Evolutionary conservation across 2,797 vertebrate species (phyloP).

Genomic region (Urosaurus nigricauda): DNA sequence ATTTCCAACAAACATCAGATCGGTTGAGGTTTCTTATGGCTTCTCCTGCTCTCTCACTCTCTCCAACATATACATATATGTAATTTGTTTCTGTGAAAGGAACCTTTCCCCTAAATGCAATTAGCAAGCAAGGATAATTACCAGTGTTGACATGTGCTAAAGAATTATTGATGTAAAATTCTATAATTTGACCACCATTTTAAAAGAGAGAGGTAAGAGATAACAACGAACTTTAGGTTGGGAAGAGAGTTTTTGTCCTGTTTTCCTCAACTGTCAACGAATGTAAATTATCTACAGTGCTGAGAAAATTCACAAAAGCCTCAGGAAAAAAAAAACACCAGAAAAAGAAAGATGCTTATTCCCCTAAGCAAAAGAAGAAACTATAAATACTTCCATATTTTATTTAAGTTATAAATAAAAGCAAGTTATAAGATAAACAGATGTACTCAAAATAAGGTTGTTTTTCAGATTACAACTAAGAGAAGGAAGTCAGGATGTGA

Average conservation of each 20-base stretch:
- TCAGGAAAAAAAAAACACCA: not conserved
- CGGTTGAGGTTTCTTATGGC: too few species aligned
- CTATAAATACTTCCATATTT: not conserved
- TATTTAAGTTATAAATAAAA: slow-evolving; percentile 32
- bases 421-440: not conserved
- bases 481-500: not conserved
- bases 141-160: slow-evolving; percentile 52
- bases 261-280: slow-evolving; percentile 53
- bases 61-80: slow-evolving; percentile 24
- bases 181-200: slow-evolving; percentile 65
- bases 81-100: slow-evolving; percentile 55
- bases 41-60: too few species aligned
- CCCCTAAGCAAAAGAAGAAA: slow-evolving; percentile 23
- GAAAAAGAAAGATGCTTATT: slow-evolving; percentile 2
- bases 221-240: not conserved
- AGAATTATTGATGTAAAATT: slow-evolving; percentile 70
- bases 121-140: slow-evolving; percentile 70
- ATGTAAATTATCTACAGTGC: slow-evolving; percentile 56
- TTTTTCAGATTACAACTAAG: not conserved
- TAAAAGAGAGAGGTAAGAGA: slow-evolving; percentile 63
- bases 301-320: slow-evolving; percentile 16
- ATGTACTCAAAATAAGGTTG: not conserved
- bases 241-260: slow-evolving; percentile 31
- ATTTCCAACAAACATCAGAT: too few species aligned
- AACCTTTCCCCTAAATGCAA: slow-evolving; percentile 61